Conservation (phyloP, 2,797 vertebrate species). For the Botia kubotai region DNA sequence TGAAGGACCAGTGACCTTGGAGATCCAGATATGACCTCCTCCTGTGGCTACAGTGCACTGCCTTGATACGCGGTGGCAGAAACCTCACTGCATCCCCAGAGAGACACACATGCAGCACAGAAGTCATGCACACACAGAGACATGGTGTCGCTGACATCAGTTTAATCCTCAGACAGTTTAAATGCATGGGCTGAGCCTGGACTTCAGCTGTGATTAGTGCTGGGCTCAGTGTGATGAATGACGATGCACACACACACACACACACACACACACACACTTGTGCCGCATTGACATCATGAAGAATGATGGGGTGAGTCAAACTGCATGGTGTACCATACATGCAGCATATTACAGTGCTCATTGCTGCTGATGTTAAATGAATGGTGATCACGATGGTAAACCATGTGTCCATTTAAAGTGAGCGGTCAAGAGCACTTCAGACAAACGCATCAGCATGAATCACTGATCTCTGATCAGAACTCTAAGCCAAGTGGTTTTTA, state of each 20-base stretch:
- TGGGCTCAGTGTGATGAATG: slow-evolving; percentile 48
- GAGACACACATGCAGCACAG: slow-evolving; percentile 59
- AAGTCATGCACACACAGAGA: slow-evolving; percentile 49
- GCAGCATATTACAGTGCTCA: slow-evolving; percentile 12
- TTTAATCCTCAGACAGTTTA: slow-evolving; percentile 72
- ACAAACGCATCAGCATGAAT: background rate
- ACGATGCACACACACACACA: slow-evolving; percentile 5
- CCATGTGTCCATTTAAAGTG: slow-evolving; percentile 6
- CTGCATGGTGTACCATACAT: slow-evolving; percentile 24
- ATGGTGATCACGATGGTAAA: background rate
- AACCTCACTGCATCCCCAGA: slow-evolving; percentile 79
- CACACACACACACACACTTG: slow-evolving; percentile 17
- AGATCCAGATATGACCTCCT: slow-evolving; percentile 68
- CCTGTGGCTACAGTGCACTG: slow-evolving; percentile 74
- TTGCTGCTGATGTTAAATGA: slow-evolving; percentile 4
- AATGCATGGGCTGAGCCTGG: slow-evolving; percentile 62
- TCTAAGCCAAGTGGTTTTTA: no score
- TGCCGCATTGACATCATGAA: slow-evolving; percentile 27
- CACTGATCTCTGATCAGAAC: no score
- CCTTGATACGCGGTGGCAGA: slow-evolving; percentile 80
- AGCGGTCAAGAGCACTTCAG: background rate
- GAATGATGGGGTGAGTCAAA: slow-evolving; percentile 43
- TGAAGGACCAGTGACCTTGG: slow-evolving; percentile 57
- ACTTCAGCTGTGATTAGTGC: slow-evolving; percentile 70
- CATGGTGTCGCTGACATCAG: slow-evolving; percentile 64